phyloP scores from a whole-genome alignment of 2,888 invertebrate species.

The Podotricha telesiphe region DNA sequence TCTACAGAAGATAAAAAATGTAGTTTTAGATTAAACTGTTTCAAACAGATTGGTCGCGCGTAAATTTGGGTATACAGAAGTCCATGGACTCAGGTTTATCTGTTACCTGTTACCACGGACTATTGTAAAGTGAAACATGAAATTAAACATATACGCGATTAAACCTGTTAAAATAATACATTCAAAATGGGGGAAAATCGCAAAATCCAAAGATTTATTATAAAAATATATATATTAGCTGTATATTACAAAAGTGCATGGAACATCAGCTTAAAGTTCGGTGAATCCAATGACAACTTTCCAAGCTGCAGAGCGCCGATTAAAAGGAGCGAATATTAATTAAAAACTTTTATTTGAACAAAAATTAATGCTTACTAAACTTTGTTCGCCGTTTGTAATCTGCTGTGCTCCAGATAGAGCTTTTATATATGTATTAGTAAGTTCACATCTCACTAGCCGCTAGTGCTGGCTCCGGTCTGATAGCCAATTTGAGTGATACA shows the following conservation, averaged over 20 bases:
- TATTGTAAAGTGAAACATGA: too few species aligned
- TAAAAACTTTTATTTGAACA: constrained; percentile 36
- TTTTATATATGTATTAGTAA: constrained; percentile 11
- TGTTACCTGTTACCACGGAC: too few species aligned
- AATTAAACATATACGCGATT: too few species aligned
- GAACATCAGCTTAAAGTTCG: constrained; percentile 2
- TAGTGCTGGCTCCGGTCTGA: background rate
- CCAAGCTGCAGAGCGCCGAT: constrained; percentile 39
- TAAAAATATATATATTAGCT: background rate
- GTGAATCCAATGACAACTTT: constrained; percentile 39
- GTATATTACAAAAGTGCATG: constrained; percentile 3
- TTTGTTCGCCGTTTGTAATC: constrained; percentile 21
- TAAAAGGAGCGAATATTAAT: constrained; percentile 41
- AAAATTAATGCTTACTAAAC: constrained; percentile 27
- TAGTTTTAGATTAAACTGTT: too few species aligned
- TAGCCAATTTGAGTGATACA: background rate
- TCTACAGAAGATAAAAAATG: too few species aligned
- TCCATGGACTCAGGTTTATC: too few species aligned
- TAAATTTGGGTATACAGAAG: too few species aligned
- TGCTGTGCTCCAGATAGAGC: constrained; percentile 3
- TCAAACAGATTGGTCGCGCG: too few species aligned
- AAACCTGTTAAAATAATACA: too few species aligned
- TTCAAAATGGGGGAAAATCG: too few species aligned
- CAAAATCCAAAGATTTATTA: too few species aligned
- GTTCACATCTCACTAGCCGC: background rate